Percentiles rank a stretch among this genome's conserved stretches.
Evolutionary conservation across 2,888 invertebrate genomes (phyloP).

Genomic region (Pristionchus arcanus): DNA sequence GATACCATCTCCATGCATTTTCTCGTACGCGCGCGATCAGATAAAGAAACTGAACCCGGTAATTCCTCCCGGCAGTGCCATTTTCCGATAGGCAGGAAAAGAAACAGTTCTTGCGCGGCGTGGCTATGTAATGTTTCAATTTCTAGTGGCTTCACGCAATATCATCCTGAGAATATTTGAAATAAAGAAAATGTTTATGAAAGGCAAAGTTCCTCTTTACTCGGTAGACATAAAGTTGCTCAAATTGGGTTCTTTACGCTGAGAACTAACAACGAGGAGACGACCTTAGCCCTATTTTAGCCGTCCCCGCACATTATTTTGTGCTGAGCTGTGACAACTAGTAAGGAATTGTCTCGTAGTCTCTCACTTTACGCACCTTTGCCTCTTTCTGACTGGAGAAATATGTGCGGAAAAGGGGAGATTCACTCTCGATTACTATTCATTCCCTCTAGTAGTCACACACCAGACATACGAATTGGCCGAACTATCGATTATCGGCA

Average conservation of each 20-base stretch:
- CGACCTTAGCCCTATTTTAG: constrained; percentile 26
- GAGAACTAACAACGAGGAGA: not conserved
- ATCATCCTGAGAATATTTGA: not conserved
- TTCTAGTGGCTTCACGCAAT: not conserved
- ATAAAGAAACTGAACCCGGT: constrained; percentile 10
- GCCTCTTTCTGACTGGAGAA: not conserved
- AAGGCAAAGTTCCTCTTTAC: not conserved
- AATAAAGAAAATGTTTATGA: not conserved
- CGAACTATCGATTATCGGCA: not conserved
- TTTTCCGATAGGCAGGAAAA: not conserved
- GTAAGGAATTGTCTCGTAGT: not conserved
- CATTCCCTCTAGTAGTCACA: not conserved
- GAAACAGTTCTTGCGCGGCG: not conserved
- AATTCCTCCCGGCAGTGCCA: not conserved
- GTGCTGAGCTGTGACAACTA: constrained; percentile 23
- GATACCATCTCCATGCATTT: constrained; percentile 12
- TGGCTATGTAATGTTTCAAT: not conserved
- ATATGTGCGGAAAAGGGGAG: not conserved
- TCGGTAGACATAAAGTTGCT: not conserved
- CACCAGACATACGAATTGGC: not conserved
- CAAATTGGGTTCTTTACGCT: not conserved
- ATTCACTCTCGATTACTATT: too few relatives aligned
- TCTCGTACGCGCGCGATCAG: not conserved
- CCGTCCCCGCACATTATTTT: not conserved
- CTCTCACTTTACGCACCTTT: not conserved